A percentile compares a stretch with the other conserved stretches of the same genome.
Evolutionary conservation across 2,888 invertebrate species (phyloP).

Genomic region (Heteromurus nitidus): DNA sequence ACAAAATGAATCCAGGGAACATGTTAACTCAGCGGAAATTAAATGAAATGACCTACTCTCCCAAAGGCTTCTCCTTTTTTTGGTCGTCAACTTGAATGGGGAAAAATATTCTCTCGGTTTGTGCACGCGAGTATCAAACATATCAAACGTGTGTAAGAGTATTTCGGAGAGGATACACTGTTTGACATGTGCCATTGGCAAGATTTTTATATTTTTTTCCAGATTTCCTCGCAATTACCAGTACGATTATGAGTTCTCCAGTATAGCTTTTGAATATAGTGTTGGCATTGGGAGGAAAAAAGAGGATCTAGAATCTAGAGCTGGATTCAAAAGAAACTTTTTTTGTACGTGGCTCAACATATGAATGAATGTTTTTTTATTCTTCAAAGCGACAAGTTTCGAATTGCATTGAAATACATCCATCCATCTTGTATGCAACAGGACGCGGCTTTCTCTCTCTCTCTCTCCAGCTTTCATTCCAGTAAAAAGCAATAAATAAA

Average conservation of each 20-base stretch:
- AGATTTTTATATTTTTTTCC: too few species aligned
- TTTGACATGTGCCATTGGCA: neutral
- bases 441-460: too few species aligned
- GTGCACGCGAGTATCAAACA: conserved; percentile 11
- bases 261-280: too few species aligned
- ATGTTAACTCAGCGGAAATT: conserved; percentile 47
- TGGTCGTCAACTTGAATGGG: conserved; percentile 26
- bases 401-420: conserved; percentile 17
- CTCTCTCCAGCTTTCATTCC: neutral
- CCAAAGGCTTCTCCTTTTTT: too few species aligned
- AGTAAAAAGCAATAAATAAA: conserved; percentile 55
- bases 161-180: neutral
- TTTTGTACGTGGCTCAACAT: neutral
- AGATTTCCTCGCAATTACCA: too few species aligned
- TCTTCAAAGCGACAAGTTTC: neutral
- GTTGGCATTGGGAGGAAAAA: neutral
- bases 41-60: conserved; percentile 49
- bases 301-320: neutral
- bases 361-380: neutral
- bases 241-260: too few species aligned
- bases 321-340: neutral
- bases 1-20: conserved; percentile 10
- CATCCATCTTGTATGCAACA: too few species aligned
- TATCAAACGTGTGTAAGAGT: neutral
- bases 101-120: too few species aligned